phyloP scores from a whole-genome alignment of 2,797 vertebrate species.

The Fistularia tabacaria region DNA sequence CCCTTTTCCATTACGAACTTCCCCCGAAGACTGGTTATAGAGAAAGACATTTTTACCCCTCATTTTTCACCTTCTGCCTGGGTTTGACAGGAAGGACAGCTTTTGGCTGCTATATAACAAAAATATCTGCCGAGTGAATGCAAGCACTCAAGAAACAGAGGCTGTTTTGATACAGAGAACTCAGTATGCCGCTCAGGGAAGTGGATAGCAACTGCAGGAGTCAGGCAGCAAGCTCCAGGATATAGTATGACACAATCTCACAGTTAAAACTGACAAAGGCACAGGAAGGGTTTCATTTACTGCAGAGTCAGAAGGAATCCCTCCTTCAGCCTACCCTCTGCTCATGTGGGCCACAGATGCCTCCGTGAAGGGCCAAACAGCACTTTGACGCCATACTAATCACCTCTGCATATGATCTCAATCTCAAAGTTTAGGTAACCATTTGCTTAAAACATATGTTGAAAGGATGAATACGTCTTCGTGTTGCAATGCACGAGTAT shows the following conservation, averaged over 20 bases:
- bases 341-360: slow-evolving; percentile 15
- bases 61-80: slow-evolving; percentile 13
- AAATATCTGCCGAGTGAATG: slow-evolving; percentile 50
- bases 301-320: slow-evolving; percentile 62
- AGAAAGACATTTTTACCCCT: background rate
- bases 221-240: slow-evolving; percentile 38
- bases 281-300: slow-evolving; percentile 74
- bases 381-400: slow-evolving; percentile 33
- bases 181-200: slow-evolving; percentile 61
- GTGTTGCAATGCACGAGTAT: too few relatives aligned
- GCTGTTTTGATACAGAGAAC: slow-evolving; percentile 48
- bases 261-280: slow-evolving; percentile 73
- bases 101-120: slow-evolving; percentile 56
- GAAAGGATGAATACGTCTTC: too few relatives aligned
- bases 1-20: slow-evolving; percentile 28
- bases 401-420: background rate
- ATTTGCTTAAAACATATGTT: too few relatives aligned
- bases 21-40: slow-evolving; percentile 19
- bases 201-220: slow-evolving; percentile 49
- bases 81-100: slow-evolving; percentile 45
- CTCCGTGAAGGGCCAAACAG: slow-evolving; percentile 32
- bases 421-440: background rate
- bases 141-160: slow-evolving; percentile 36
- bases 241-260: slow-evolving; percentile 58
- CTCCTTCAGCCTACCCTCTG: slow-evolving; percentile 36